phyloP scores from a whole-genome alignment of 2,797 vertebrate genomes.

The Echiichthys vipera region DNA sequence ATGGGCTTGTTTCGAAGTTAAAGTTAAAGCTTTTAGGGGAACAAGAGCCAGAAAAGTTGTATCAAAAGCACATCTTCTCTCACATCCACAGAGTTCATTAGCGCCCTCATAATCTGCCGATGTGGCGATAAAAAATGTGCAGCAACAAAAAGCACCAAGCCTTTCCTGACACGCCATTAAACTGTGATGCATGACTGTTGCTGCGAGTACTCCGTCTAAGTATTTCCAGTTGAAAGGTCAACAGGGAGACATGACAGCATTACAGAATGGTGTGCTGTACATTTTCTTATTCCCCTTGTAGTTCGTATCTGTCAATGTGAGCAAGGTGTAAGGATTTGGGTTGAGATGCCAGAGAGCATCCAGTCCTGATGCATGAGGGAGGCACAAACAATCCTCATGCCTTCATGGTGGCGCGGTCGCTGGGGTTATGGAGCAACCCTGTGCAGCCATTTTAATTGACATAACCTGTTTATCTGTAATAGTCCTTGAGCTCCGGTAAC shows the following conservation, averaged over 20 bases:
- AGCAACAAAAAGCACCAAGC: slow-evolving; percentile 57
- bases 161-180: slow-evolving; percentile 79
- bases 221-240: slow-evolving; percentile 81
- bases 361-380: slow-evolving; percentile 2
- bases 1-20: slow-evolving; percentile 66
- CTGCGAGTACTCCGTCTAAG: slow-evolving; percentile 53
- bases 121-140: slow-evolving; percentile 81
- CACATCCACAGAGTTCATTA: slow-evolving; percentile 81
- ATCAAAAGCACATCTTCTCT: slow-evolving; percentile 47
- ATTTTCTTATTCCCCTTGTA: slow-evolving; percentile 36
- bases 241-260: slow-evolving; percentile 65
- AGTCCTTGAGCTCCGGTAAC: slow-evolving; percentile 66
- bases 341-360: not conserved
- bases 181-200: slow-evolving; percentile 78
- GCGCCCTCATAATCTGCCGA: slow-evolving; percentile 82
- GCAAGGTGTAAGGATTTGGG: slow-evolving; percentile 31
- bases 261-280: slow-evolving; percentile 43
- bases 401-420: not conserved
- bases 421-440: not conserved
- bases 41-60: slow-evolving; percentile 53
- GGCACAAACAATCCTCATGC: not conserved
- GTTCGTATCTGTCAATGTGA: slow-evolving; percentile 50
- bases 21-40: slow-evolving; percentile 57
- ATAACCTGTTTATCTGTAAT: slow-evolving; percentile 75
- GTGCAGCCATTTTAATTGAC: slow-evolving; percentile 68